Evolutionary conservation across 2,113 vertebrate species (phyloP).

Genomic region (Microcebus murinus): DNA sequence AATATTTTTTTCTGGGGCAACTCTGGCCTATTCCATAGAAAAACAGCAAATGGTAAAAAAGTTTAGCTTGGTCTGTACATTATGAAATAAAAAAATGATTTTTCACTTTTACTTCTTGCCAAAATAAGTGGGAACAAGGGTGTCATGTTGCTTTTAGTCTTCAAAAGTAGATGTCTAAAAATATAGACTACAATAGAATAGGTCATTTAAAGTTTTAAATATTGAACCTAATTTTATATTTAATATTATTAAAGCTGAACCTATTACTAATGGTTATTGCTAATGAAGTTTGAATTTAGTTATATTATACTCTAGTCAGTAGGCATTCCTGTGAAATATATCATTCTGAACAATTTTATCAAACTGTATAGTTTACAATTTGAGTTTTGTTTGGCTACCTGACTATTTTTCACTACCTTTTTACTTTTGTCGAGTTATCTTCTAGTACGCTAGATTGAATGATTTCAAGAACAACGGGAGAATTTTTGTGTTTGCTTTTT

Average conservation of each 20-base stretch:
- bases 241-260: background rate
- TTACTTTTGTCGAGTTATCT: background rate
- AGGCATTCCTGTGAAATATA: background rate
- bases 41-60: background rate
- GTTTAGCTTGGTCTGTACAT: background rate
- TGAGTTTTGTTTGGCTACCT: background rate
- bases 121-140: background rate
- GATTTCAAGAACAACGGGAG: background rate
- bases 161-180: background rate
- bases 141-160: background rate
- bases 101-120: background rate
- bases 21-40: background rate
- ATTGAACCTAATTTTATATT: background rate
- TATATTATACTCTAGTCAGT: background rate
- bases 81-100: background rate
- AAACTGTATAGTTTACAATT: background rate
- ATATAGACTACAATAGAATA: background rate
- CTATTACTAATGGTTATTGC: background rate
- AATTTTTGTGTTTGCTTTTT: background rate
- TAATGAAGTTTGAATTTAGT: background rate
- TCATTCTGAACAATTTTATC: background rate
- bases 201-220: background rate
- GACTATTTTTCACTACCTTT: background rate
- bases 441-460: background rate
- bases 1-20: background rate